phyloP scores from a whole-genome alignment of 2,888 invertebrate species.

The Sphinx pinastri region DNA sequence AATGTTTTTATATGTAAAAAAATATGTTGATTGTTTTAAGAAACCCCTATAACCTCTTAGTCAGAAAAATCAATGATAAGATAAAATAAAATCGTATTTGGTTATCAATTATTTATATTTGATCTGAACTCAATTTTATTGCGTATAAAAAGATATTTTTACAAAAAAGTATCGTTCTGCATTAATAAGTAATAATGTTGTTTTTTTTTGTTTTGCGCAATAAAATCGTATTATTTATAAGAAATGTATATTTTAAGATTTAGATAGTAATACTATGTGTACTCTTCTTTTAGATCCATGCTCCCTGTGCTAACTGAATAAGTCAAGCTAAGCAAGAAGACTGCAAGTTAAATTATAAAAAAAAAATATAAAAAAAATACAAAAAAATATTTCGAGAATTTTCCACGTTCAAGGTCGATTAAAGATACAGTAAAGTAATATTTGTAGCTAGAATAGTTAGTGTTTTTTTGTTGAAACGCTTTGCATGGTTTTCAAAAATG shows the following conservation, averaged over 20 bases:
- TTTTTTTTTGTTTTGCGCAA: neutral
- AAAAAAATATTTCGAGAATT: conserved; percentile 58
- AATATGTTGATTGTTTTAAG: neutral
- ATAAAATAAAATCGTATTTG: neutral
- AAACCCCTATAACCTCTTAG: neutral
- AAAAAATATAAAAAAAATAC: conserved; percentile 50
- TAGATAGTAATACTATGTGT: neutral
- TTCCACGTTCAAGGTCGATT: conserved; percentile 69
- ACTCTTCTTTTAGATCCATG: conserved; percentile 86
- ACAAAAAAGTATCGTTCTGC: too few relatives aligned
- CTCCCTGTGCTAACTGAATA: conserved; percentile 92
- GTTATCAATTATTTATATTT: neutral
- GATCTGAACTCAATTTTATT: neutral
- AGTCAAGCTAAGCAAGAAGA: conserved; percentile 83
- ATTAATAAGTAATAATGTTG: too few relatives aligned
- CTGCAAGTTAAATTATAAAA: conserved; percentile 70
- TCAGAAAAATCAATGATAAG: neutral
- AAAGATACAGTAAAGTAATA: conserved; percentile 52
- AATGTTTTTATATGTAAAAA: neutral
- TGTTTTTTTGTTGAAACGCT: conserved; percentile 35
- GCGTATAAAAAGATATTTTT: neutral
- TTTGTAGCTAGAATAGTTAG: conserved; percentile 57
- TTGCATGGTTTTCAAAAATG: conserved; percentile 39
- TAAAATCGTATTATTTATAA: conserved; percentile 1
- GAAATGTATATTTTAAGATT: neutral